Base-by-base conservation (phyloP, 2,113 vertebrate species). In the Campylomormyrus numenius region DNA sequence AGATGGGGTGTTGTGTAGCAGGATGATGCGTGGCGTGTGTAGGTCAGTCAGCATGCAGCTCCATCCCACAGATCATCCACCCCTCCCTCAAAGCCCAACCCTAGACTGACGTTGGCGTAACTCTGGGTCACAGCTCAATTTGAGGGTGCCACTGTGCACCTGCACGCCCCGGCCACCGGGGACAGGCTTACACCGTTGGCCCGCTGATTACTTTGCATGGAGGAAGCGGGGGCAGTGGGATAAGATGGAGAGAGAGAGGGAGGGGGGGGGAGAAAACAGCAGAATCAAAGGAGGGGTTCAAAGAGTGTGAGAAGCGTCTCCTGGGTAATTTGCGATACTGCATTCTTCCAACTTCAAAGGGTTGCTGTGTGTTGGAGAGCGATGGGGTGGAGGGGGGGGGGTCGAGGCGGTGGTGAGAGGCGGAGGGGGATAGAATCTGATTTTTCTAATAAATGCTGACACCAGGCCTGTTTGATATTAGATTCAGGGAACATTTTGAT, bases 381-480 rank as follows among this genome's bases (percentile, higher is more conserved):
- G 91, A 70, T n/a, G 56, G 90, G 13, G 92, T 93, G 93, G 94
- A 93, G 93, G 45, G 17, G 94, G 46, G 0, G 94, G 46, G 5
- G 94, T 27, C 8, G 24, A 11, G 35, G 46, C n/a, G 84, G 45
- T 13, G 87, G 83, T 85, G 50, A 85, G 83, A 48, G 66, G 27
- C 56, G 42, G 94, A 90, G 92, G 90, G 96, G 95, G 94, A 90
- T 91, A 92, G 96, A 96, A 96, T 98, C 96, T 92, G 97, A 97
- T 98, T 97, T 95, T 97, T 97, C 96, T 99, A 98, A 99, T 98
- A 99, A 98, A 96, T 97, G 98, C 96, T 99, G 98, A 98, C 98
- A 98, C 96, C 91, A 91, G 96, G 94, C 96, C 97, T 95, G 97
- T 98, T 98, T 99, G 98, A 99, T 98, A 98, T 97, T 95, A 97